These are phyloP conservation scores for Capricornis sumatraensis DNA, from an alignment of 2,113 vertebrate genomes.

Conservation along the genomic window DNA sequence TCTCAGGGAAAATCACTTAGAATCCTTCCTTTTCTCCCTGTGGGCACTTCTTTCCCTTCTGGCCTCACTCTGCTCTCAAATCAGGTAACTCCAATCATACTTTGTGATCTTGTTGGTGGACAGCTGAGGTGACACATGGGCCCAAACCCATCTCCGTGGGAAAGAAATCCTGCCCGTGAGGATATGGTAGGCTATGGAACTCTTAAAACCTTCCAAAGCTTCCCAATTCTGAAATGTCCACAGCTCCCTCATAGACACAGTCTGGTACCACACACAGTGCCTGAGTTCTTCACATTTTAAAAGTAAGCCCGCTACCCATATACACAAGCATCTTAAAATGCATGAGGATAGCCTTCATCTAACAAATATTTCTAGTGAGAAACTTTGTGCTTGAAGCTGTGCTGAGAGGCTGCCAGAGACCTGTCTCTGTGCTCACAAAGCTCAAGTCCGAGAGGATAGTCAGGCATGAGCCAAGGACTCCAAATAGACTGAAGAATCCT, in stretches of 20 bases:
- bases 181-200: background rate
- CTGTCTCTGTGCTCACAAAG: rapidly evolving
- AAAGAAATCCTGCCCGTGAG: background rate
- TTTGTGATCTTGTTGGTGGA: background rate
- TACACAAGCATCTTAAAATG: background rate
- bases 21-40: background rate
- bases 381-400: background rate
- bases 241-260: background rate
- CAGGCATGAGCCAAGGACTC: background rate
- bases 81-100: background rate
- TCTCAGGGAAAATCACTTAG: background rate
- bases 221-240: background rate
- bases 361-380: background rate
- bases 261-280: background rate
- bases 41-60: background rate
- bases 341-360: background rate
- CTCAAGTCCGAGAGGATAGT: background rate
- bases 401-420: background rate
- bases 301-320: background rate
- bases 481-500: background rate
- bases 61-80: background rate
- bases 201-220: background rate
- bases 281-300: background rate
- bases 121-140: rapidly evolving
- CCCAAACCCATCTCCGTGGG: background rate